Evolutionary conservation across 2,888 invertebrate species (phyloP), one percentile per base, ranked within the genome.

Genomic region (Ichneumoninae sp.): DNA sequence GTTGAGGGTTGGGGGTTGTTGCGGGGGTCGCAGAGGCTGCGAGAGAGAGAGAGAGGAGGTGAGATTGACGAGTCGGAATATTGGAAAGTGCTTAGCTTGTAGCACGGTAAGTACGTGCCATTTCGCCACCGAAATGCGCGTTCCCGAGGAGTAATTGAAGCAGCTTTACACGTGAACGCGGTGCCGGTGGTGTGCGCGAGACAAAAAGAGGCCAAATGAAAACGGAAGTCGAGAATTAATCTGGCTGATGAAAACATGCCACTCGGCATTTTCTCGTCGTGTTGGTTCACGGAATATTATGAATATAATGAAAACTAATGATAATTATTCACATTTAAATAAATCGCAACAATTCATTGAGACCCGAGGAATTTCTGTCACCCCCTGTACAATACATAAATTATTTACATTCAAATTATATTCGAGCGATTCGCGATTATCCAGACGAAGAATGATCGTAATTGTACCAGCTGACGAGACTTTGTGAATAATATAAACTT

Each of bases 11-110:
- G 16, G n/a, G 1, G 30, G 54, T 33, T 19, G 44, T 44, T 26
- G 16, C 5, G 40, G 40, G 33, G 57, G 22, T 30, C 19, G 22
- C 50, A 33, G 33, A 19, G 47, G 47, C 62, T 6, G 62, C 33
- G 36, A 16, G 71, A 57, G 65, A 47, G 57, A 50, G 26, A 26
- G 26, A 26, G 26, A 26, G 26, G 26, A 26, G 26, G 26, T 50
- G 77, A 82, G 71, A 77, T 66, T 76, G 75, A 76, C 79, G 79
- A 83, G 65, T 71, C 40, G 66, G 57, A 76, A 75, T 80, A 80
- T 71, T 71, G 76, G 75, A 80, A 83, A 80, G 71, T 80, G 82
- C 78, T 82, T 82, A 78, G 79, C 75, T 80, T 66, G 66, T 80
- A 68, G 71, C 36, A 60, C 71, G 50, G 57, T 76, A 76, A 74